Evolutionary conservation across 2,797 vertebrate genomes (phyloP).

Genomic region (Hippoglossus hippoglossus): DNA sequence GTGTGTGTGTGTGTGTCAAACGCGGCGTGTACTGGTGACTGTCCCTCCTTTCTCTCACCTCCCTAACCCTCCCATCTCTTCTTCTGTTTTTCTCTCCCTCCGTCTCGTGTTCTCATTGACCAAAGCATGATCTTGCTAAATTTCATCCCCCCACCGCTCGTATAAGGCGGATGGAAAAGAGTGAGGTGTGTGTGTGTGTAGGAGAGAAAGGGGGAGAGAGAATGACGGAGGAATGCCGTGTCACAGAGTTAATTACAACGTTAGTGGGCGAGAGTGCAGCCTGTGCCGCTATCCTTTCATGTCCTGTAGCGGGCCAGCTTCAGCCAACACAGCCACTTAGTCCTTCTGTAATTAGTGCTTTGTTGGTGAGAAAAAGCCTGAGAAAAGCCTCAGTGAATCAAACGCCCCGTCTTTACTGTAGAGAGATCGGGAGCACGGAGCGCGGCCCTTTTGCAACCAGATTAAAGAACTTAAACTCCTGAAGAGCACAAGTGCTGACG

Average conservation of each 20-base stretch:
- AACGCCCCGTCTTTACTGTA: constrained; percentile 54
- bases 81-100: constrained; percentile 14
- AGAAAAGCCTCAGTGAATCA: constrained; percentile 65
- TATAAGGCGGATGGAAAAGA: constrained; percentile 8
- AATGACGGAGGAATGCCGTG: constrained; percentile 46
- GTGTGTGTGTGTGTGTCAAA: not conserved
- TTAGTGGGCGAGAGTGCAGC: constrained; percentile 58
- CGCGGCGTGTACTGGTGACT: constrained; percentile 57
- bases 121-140: constrained; percentile 53
- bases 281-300: constrained; percentile 66
- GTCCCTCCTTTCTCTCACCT: constrained; percentile 43
- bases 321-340: constrained; percentile 69
- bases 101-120: constrained; percentile 57
- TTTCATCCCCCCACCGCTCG: constrained; percentile 39
- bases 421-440: constrained; percentile 61
- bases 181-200: not conserved
- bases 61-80: constrained; percentile 35
- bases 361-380: constrained; percentile 72
- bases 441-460: constrained; percentile 52
- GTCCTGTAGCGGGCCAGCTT: constrained; percentile 63
- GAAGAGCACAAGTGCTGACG: constrained; percentile 68
- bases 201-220: not conserved
- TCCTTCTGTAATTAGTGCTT: constrained; percentile 78
- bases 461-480: constrained; percentile 71
- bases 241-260: constrained; percentile 74